Percentiles rank a stretch among this genome's conserved stretches.
phyloP scores from a whole-genome alignment of 2,113 vertebrate species.

The Seriola aureovittata region DNA sequence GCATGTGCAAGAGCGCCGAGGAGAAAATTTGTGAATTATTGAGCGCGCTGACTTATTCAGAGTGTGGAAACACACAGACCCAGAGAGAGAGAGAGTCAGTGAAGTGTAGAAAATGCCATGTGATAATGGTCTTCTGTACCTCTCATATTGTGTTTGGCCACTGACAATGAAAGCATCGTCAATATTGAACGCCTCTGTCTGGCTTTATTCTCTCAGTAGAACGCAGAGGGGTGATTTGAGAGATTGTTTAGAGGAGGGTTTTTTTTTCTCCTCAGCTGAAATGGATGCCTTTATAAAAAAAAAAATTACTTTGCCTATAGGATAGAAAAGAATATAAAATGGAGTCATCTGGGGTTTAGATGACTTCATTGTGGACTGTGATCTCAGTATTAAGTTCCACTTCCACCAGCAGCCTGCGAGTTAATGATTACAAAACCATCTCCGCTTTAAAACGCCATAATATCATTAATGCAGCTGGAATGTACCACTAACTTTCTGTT shows the following conservation, averaged over 20 bases:
- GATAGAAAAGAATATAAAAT: background rate
- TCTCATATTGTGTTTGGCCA: conserved; percentile 29
- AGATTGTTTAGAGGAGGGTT: background rate
- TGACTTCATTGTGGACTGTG: conserved; percentile 69
- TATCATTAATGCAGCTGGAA: conserved; percentile 41
- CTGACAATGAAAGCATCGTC: conserved; percentile 54
- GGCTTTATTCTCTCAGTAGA: background rate
- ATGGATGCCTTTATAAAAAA: background rate
- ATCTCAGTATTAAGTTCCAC: conserved; percentile 64
- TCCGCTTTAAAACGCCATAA: conserved; percentile 38
- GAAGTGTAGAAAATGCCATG: conserved; percentile 58
- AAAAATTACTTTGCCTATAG: background rate
- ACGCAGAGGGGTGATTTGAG: background rate
- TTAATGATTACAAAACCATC: conserved; percentile 72
- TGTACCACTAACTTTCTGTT: background rate
- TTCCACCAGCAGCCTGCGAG: conserved; percentile 50
- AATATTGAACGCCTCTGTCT: conserved; percentile 36
- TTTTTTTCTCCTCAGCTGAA: background rate
- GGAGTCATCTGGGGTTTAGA: background rate
- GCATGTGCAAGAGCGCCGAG: conserved; percentile 28
- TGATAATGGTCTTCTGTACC: conserved; percentile 60
- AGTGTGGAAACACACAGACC: conserved; percentile 54
- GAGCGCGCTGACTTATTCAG: conserved; percentile 73
- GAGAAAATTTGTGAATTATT: conserved; percentile 75
- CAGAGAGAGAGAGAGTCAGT: conserved; percentile 42